Evolutionary conservation across 2,113 vertebrate genomes (phyloP), one percentile per base, ranked within the genome.

Genomic region (Eretmochelys imbricata): DNA sequence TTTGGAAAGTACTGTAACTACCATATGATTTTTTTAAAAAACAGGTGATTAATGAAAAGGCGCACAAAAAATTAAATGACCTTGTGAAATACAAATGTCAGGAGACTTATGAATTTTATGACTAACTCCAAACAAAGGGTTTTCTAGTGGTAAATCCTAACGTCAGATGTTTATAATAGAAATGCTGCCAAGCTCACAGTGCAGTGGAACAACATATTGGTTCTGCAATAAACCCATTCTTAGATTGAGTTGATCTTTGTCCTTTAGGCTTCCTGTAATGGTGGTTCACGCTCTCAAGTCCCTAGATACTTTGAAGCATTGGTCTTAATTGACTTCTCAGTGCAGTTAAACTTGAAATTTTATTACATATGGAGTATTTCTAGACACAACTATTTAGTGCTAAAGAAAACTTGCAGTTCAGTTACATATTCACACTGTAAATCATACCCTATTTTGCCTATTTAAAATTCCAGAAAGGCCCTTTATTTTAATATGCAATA

Each of bases 81-180:
- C 12, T 87, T 91, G 38, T 54, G 54, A 93, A 89, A 62, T 9
- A 48, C 69, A 80, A 85, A 25, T 51, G 10, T 94, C 90, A 42
- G 81, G 79, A 79, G 91, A 55, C 76, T 91, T 85, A 79, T 46
- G 54, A 89, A 84, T 14, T 84, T 90, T 92, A 78, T 76, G 85
- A 2, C 84, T 62, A 84, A 89, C 62, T 91, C 46, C 76, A 87
- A 6, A 90, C 53, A 12, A 72, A 57, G 85, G 89, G 89, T 85
- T 80, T 94, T 88, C 65, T 84, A 3, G 89, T 90, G 75, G 46
- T 46, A 78, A 90, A 22, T 31, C 79, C 72, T 84, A 79, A 50
- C 48, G 57, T 82, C 38, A 89, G 72, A 88, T 20, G 1, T 86
- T 92, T 94, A 87, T 87, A 92, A 79, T 84, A 59, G 49, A 57